Percentiles rank a stretch among this genome's conserved stretches.
Evolutionary conservation across 2,113 vertebrate genomes (phyloP).

Genomic region (Trematomus loennbergii): DNA sequence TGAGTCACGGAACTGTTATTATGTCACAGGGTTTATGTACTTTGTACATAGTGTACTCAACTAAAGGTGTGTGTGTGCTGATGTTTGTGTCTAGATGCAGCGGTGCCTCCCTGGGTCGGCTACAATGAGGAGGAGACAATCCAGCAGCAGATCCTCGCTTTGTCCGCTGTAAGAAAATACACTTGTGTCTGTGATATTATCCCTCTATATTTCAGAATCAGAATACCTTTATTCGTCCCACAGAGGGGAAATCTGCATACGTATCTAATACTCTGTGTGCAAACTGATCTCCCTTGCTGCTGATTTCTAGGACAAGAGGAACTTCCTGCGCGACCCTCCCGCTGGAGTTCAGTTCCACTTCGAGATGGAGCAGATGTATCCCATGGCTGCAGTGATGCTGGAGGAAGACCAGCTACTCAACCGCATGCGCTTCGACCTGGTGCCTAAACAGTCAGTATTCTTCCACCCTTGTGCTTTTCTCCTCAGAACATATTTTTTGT

Average conservation of each 20-base stretch:
- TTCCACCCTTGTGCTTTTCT: background rate
- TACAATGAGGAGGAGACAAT: constrained; percentile 98
- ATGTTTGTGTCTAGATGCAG: constrained; percentile 84
- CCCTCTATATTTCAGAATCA: background rate
- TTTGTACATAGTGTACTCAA: background rate
- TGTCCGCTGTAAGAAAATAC: constrained; percentile 92
- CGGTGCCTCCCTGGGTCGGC: constrained; percentile 96
- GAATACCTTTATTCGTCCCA: no score
- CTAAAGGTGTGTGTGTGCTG: constrained; percentile 16
- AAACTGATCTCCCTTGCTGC: background rate
- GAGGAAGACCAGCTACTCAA: constrained; percentile 80
- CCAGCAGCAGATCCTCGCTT: constrained; percentile 95
- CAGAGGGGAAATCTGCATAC: no score
- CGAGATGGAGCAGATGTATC: constrained; percentile 80
- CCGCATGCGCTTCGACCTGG: constrained; percentile 81
- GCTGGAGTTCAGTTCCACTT: constrained; percentile 81
- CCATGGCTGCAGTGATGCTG: constrained; percentile 78
- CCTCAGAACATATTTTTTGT: constrained; percentile 13
- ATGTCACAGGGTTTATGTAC: background rate
- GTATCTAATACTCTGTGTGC: no score
- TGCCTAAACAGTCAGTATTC: constrained; percentile 76
- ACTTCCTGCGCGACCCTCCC: constrained; percentile 78
- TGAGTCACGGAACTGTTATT: no score
- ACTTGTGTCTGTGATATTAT: background rate
- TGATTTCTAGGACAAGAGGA: constrained; percentile 74